Conservation (phyloP, 2,888 invertebrate species). For the Ashinkailepas kermadecensis region DNA sequence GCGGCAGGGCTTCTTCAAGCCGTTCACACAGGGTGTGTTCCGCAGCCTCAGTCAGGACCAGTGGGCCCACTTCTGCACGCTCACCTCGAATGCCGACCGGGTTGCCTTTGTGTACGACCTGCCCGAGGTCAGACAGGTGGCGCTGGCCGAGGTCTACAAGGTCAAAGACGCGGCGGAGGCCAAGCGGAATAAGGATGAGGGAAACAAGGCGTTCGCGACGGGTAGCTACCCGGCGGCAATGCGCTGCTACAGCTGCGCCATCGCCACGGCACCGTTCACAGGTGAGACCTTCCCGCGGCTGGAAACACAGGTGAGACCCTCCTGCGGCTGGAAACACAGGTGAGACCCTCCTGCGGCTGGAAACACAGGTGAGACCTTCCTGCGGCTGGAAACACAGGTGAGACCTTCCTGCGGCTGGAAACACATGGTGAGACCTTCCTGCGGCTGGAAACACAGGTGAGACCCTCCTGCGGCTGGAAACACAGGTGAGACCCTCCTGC, state of each 20-base stretch:
- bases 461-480: too few relatives aligned
- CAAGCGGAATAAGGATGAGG: conserved; percentile 33
- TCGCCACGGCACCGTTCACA: conserved; percentile 30
- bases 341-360: too few relatives aligned
- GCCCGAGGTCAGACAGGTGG: conserved; percentile 39
- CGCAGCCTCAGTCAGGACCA: conserved; percentile 51
- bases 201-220: conserved; percentile 33
- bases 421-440: too few relatives aligned
- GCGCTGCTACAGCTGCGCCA: conserved; percentile 34
- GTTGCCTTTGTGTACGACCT: conserved; percentile 49
- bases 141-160: conserved; percentile 43
- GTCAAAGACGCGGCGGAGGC: conserved; percentile 47
- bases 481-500: too few relatives aligned
- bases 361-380: too few relatives aligned
- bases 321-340: too few relatives aligned
- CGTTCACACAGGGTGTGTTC: conserved; percentile 55
- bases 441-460: too few relatives aligned
- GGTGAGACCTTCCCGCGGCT: not conserved
- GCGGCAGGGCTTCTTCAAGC: conserved; percentile 49
- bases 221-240: conserved; percentile 34
- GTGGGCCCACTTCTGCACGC: conserved; percentile 55
- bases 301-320: too few relatives aligned
- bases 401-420: too few relatives aligned
- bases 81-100: conserved; percentile 57
- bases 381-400: too few relatives aligned